A percentile compares a stretch with the other conserved stretches of the same genome.
Evolutionary conservation across 2,113 vertebrate species (phyloP).

Genomic region (Laterallus jamaicensis): DNA sequence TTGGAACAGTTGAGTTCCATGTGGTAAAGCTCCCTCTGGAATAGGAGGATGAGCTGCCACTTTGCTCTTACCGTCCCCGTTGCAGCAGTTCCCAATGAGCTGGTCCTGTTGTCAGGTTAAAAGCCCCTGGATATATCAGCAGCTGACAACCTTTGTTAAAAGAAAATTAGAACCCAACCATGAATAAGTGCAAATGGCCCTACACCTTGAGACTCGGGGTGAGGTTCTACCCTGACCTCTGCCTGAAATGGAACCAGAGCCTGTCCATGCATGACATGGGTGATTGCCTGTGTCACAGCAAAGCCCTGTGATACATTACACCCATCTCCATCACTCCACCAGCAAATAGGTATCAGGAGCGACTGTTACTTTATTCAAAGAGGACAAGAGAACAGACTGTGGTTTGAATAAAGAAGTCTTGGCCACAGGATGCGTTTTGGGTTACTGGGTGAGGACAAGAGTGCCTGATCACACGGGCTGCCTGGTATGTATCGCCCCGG

Average conservation of each 20-base stretch:
- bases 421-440: neutral
- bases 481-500: rapidly evolving
- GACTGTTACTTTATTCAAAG: neutral
- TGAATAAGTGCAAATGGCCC: neutral
- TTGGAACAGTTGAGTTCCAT: neutral
- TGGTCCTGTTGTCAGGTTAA: conserved; percentile 96
- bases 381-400: neutral
- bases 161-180: neutral
- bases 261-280: rapidly evolving
- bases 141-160: conserved; percentile 87
- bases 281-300: neutral
- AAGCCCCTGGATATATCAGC: conserved; percentile 94
- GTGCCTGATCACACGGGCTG: neutral
- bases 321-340: neutral
- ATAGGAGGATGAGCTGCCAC: neutral
- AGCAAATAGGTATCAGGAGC: neutral
- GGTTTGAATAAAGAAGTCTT: neutral
- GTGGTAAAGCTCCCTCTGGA: neutral
- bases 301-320: neutral
- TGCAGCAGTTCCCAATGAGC: conserved; percentile 97
- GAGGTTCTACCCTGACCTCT: neutral
- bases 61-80: conserved; percentile 83
- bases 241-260: neutral
- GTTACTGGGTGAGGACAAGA: rapidly evolving
- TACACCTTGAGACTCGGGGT: neutral